Conservation (phyloP, 2,113 vertebrate species). For the Petrocephalus zakoni region DNA sequence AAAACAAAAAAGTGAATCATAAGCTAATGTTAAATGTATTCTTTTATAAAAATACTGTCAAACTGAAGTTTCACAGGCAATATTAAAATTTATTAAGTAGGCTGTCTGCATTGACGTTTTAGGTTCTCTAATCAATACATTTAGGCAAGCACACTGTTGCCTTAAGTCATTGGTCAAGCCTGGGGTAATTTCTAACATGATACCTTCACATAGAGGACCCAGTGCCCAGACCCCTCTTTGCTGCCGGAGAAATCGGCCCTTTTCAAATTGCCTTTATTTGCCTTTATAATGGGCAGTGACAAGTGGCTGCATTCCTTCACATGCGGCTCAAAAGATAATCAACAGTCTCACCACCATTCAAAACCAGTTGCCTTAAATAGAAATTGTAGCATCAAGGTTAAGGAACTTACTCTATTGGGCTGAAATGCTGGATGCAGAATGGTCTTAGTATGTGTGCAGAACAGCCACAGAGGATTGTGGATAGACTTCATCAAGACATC, state of each 20-base stretch:
- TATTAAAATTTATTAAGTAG: background rate
- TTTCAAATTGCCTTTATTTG: background rate
- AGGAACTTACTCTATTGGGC: background rate
- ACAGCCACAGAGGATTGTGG: background rate
- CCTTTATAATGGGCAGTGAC: background rate
- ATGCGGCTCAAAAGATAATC: background rate
- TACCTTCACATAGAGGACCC: background rate
- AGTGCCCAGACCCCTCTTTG: background rate
- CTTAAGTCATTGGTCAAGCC: background rate
- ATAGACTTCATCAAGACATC: background rate
- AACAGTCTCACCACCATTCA: background rate
- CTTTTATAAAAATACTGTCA: background rate
- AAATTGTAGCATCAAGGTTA: background rate
- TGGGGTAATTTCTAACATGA: background rate
- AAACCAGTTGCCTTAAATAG: background rate
- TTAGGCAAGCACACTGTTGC: background rate
- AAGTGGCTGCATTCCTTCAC: background rate
- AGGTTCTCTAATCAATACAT: background rate
- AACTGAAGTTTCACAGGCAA: background rate
- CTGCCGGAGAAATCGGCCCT: background rate
- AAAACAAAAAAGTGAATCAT: constrained; percentile 12
- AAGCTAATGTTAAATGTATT: constrained; percentile 12
- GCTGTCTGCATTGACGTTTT: background rate
- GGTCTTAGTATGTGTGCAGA: background rate
- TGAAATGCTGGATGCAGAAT: background rate